Conservation (phyloP, 2,888 invertebrate species). For the Tetragonisca angustula region DNA sequence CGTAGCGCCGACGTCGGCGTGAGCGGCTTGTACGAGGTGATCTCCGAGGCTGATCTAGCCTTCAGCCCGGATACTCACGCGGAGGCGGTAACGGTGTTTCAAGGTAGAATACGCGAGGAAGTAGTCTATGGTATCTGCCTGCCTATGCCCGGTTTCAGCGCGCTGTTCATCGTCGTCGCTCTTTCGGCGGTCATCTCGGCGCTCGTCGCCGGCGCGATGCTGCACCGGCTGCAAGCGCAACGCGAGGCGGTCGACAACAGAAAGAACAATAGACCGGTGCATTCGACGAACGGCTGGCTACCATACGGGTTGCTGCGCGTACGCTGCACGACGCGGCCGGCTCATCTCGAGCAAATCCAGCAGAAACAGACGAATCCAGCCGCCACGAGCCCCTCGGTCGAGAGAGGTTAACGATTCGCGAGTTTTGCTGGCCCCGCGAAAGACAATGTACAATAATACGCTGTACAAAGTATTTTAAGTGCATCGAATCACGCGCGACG, state of each 20-base stretch:
- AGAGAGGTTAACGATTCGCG: constrained; percentile 73
- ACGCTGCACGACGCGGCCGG: constrained; percentile 75
- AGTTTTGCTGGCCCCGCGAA: constrained; percentile 31
- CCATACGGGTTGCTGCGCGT: constrained; percentile 80
- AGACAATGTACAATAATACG: constrained; percentile 82
- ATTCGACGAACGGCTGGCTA: constrained; percentile 79
- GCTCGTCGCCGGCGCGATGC: constrained; percentile 92
- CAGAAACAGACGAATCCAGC: constrained; percentile 58
- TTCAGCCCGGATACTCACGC: constrained; percentile 93
- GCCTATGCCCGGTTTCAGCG: constrained; percentile 95
- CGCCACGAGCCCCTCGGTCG: constrained; percentile 67
- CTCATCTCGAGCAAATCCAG: constrained; percentile 65
- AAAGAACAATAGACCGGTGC: constrained; percentile 75
- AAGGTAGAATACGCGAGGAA: constrained; percentile 95
- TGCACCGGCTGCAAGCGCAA: constrained; percentile 91
- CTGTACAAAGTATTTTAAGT: constrained; percentile 83
- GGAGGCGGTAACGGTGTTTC: constrained; percentile 94
- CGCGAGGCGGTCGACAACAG: constrained; percentile 86
- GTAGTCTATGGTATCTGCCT: constrained; percentile 96
- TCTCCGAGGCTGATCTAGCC: constrained; percentile 95
- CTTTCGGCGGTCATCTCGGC: constrained; percentile 95
- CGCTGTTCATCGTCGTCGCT: constrained; percentile 94
- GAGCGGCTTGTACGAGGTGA: constrained; percentile 94
- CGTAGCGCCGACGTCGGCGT: constrained; percentile 95
- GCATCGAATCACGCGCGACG: constrained; percentile 59